Percentiles rank a stretch among this genome's conserved stretches.
These are phyloP conservation scores for Phoxinus phoxinus DNA, from an alignment of 2,113 vertebrate species.

Conservation along the genomic window DNA sequence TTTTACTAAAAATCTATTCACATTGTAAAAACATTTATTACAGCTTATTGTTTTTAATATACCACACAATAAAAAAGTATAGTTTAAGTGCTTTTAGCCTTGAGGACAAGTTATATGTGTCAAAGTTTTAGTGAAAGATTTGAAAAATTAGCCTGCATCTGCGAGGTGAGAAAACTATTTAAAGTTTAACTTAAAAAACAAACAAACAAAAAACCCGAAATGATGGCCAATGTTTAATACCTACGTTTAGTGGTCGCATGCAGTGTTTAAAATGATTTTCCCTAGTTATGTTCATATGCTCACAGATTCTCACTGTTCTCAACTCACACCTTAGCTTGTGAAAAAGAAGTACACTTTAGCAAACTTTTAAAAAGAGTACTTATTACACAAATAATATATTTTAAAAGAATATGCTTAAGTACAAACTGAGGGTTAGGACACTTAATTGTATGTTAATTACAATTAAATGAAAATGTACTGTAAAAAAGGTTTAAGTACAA, in stretches of 20 bases:
- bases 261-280: neutral
- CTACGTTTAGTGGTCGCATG: neutral
- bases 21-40: neutral
- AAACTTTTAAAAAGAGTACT: too few relatives aligned
- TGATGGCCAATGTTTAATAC: neutral
- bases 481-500: too few relatives aligned
- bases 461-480: too few relatives aligned
- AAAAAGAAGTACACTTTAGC: too few relatives aligned
- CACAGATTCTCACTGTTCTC: neutral
- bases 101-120: neutral
- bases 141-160: neutral
- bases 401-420: too few relatives aligned
- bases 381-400: too few relatives aligned
- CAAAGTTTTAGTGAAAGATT: neutral
- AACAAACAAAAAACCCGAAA: neutral
- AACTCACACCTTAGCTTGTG: neutral
- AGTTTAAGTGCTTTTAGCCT: neutral
- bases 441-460: too few relatives aligned
- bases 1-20: neutral
- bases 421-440: too few relatives aligned
- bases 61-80: neutral
- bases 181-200: neutral
- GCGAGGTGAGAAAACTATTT: neutral
- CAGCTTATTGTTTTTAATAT: neutral
- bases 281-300: neutral